Conservation (phyloP, 2,888 invertebrate genomes). For the Syritta pipiens region DNA sequence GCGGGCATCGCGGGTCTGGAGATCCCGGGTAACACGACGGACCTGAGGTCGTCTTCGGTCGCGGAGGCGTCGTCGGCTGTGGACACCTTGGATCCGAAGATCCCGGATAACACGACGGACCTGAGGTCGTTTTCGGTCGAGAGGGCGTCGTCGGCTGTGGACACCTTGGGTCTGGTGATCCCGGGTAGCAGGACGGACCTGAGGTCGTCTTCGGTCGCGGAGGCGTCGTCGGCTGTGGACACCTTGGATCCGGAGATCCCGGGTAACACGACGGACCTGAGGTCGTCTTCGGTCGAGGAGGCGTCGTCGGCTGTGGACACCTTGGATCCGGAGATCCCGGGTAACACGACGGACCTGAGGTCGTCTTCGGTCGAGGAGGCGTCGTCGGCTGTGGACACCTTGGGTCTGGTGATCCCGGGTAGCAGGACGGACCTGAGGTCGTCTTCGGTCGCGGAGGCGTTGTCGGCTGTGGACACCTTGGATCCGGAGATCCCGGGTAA, state of each 20-base stretch:
- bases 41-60: constrained; percentile 61
- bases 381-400: too few species aligned
- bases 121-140: constrained; percentile 69
- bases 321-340: constrained; percentile 78
- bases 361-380: too few species aligned
- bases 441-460: constrained; percentile 73
- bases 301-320: too few species aligned
- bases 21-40: constrained; percentile 76
- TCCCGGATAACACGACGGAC: constrained; percentile 72
- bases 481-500: constrained; percentile 73
- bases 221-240: constrained; percentile 54
- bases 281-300: too few species aligned
- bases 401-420: constrained; percentile 77
- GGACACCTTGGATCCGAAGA: constrained; percentile 70
- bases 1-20: constrained; percentile 77
- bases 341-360: constrained; percentile 72
- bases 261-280: constrained; percentile 72
- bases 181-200: constrained; percentile 74
- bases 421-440: constrained; percentile 71
- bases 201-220: constrained; percentile 70
- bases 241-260: constrained; percentile 71
- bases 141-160: too few species aligned
- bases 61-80: constrained; percentile 68
- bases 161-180: constrained; percentile 77
- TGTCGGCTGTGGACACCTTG: constrained; percentile 10